These are phyloP conservation scores for Eriosoma lanigerum DNA, from an alignment of 1,140 invertebrate species.

Conservation along the genomic window DNA sequence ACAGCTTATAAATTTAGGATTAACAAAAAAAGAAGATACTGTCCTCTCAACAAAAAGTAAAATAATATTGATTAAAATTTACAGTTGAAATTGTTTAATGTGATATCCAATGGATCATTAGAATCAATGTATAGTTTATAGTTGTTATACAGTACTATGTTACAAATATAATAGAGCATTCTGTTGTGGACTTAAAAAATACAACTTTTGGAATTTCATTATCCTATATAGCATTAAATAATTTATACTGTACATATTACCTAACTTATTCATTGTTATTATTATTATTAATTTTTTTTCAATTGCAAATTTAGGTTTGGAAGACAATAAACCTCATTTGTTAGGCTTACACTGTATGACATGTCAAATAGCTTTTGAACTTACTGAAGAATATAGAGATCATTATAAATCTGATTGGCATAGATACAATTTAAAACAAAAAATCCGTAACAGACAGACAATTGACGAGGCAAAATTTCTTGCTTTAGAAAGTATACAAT, in stretches of 20 bases:
- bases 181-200: no score
- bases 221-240: no score
- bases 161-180: no score
- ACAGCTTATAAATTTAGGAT: neutral
- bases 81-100: no score
- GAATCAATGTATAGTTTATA: no score
- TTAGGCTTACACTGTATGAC: slow-evolving; percentile 69
- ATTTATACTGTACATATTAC: neutral
- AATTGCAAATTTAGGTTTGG: no score
- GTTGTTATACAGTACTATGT: no score
- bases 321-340: neutral
- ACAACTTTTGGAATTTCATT: no score
- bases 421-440: slow-evolving; percentile 94
- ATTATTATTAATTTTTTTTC: neutral
- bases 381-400: slow-evolving; percentile 76
- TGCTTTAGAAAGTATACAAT: slow-evolving; percentile 57
- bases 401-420: slow-evolving; percentile 96
- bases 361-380: slow-evolving; percentile 81
- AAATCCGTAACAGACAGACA: slow-evolving; percentile 81
- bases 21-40: slow-evolving; percentile 11
- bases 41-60: neutral
- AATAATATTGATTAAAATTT: no score
- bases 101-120: no score
- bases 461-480: slow-evolving; percentile 82
- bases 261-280: neutral